Evolutionary conservation across 2,797 vertebrate species (phyloP).

Genomic region (Gallinago solitaria): DNA sequence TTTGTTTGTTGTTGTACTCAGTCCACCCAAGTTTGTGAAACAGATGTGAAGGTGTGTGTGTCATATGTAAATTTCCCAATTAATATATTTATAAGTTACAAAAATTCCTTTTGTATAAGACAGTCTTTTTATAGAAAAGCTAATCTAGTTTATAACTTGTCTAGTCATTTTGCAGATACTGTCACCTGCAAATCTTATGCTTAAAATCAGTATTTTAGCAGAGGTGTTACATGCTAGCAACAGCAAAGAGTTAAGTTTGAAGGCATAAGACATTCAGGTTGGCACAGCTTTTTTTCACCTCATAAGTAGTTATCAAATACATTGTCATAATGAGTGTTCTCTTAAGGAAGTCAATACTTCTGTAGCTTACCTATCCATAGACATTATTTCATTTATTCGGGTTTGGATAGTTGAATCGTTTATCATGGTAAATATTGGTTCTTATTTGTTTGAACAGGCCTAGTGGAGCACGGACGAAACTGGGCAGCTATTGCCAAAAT

Average conservation of each 20-base stretch:
- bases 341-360: background rate
- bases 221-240: background rate
- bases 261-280: background rate
- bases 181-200: background rate
- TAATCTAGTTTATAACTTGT: background rate
- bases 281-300: background rate
- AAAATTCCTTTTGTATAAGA: background rate
- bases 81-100: background rate
- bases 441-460: conserved; percentile 76
- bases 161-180: background rate
- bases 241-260: background rate
- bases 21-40: background rate
- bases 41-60: background rate
- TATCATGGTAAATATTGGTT: background rate
- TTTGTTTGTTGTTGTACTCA: background rate
- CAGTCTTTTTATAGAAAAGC: background rate
- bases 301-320: background rate
- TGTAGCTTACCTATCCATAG: background rate
- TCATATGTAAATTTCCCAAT: background rate
- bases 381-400: background rate
- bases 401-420: background rate
- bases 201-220: background rate
- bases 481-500: conserved; percentile 99
- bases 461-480: conserved; percentile 96
- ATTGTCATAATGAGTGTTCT: background rate